Base-by-base conservation (phyloP, 2,888 invertebrate species). In the Pachydiplax longipennis region DNA sequence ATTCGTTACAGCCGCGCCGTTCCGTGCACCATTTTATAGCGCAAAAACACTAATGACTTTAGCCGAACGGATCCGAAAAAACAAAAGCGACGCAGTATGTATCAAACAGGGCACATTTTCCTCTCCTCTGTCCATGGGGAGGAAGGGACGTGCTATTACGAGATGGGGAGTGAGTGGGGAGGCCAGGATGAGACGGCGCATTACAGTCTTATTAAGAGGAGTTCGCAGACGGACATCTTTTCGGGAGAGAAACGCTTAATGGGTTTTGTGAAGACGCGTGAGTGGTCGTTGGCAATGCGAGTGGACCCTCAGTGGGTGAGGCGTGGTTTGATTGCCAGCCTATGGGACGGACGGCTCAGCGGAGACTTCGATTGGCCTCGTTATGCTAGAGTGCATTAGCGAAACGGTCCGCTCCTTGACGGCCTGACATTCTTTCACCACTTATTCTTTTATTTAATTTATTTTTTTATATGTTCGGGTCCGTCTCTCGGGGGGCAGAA, bases 311-410 rank as follows among this genome's bases (percentile, higher is more conserved):
- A 8, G 37, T 15, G 81, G 37, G 22, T 40, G 18, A n/a, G 81
- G 81, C 40, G 37, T 44, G 40, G 81, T 81, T 40, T 40, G 81
- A 37, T 37, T 81, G 37, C 81, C 40, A 44, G 81, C 81, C 18
- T 13, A 40, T 31, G 82, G 22, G 81, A 81, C 10, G 81, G 53
- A 15, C 12, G 25, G 15, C 5, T 12, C 25, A 44, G n/a, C n/a
- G n/a, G 82, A 18, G 83, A 37, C 61, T 61, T 87, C 61, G 87
- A 87, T 87, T 87, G 87, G 87, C 87, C 87, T 87, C 87, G 61
- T 87, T 87, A 87, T 65, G 65, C 87, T 87, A 61, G 61, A 61
- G 58, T 87, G 65, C 87, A 87, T 87, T 87, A 87, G 87, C 87
- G 87, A 87, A 61, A 73, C 65, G 58, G 87, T 87, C 61, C 58